Base-by-base conservation (phyloP, 2,113 vertebrate species). In the Scolopax mira region DNA sequence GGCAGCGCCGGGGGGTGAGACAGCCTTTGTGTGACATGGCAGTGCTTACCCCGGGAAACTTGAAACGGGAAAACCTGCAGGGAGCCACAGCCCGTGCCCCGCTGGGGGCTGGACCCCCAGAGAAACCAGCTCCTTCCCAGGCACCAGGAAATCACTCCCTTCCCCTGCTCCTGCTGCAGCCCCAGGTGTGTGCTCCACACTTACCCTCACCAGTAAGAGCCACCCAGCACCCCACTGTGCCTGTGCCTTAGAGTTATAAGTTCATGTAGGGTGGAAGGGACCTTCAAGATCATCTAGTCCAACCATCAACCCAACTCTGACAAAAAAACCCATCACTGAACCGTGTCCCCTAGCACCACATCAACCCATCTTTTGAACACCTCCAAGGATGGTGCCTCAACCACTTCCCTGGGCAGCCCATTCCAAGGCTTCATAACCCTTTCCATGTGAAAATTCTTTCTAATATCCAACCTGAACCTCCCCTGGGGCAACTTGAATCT, bases 31-130 rank as follows among this genome's bases (percentile, higher is more conserved):
- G 18, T 4, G 48, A 17, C 10, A 2, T 13, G 22, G 25, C 82
- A 22, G 1, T 0, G 0, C 9, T 28, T 7, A 8, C 14, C 1
- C 19, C 1, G 7, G 62, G 57, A 19, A 51, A 14, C 17, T 27
- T 21, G 33, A 24, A 30, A 55, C 1, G 19, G 33, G 57, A 18
- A 52, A 52, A 39, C 18, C 25, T 1, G 0, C 2, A 1, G 0
- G 16, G 78, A 94, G 27, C 42, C 42, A 1, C 51, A 79, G 61
- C 35, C 28, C 0, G 1, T 3, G 25, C 21, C 55, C 42, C 28
- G 24, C 69, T 70, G 2, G 25, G 41, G 58, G 28, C 46, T 19
- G 39, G 51, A 7, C 17, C 14, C 35, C 33, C n/a, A 18, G 27
- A 16, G 44, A n/a, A 74, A 17, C 41, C 58, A 13, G 7, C 18